Evolutionary conservation across 2,113 vertebrate genomes (phyloP).

Genomic region (Irena cyanogastra): DNA sequence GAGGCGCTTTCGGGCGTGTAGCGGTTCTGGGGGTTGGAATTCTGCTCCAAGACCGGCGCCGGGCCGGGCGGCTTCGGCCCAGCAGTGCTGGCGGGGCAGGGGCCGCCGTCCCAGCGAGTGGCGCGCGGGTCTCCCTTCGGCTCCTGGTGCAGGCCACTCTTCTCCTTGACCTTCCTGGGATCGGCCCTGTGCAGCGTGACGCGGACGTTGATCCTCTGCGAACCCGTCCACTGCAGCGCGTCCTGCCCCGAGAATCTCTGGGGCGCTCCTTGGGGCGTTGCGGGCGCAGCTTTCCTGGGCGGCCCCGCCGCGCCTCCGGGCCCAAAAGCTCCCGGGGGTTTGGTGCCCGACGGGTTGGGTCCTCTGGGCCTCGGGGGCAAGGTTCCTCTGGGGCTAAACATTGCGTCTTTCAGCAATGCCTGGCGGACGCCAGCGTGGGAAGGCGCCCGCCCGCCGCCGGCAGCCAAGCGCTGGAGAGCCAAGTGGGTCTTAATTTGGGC

Average conservation of each 20-base stretch:
- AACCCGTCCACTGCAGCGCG: constrained; percentile 60
- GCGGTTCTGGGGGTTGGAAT: constrained; percentile 60
- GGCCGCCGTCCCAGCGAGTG: constrained; percentile 55
- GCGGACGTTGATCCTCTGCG: constrained; percentile 73
- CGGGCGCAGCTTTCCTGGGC: constrained; percentile 63
- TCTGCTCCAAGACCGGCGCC: constrained; percentile 36
- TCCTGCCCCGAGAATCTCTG: constrained; percentile 68
- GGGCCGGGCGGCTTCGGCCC: constrained; percentile 36
- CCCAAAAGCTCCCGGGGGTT: constrained; percentile 72
- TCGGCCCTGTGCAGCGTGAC: constrained; percentile 71
- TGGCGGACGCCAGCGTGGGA: constrained; percentile 77
- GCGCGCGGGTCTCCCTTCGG: constrained; percentile 59
- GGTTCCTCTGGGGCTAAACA: constrained; percentile 86
- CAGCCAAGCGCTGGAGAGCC: constrained; percentile 79
- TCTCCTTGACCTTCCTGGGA: constrained; percentile 67
- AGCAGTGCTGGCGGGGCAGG: background rate
- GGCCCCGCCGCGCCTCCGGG: constrained; percentile 59
- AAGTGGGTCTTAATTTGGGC: constrained; percentile 87
- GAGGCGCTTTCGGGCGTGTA: constrained; percentile 89
- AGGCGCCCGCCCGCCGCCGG: constrained; percentile 64
- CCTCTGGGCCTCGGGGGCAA: constrained; percentile 76
- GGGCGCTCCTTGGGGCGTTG: constrained; percentile 61
- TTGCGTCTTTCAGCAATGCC: constrained; percentile 80
- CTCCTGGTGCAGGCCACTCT: constrained; percentile 66
- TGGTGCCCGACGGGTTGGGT: constrained; percentile 67